Evolutionary conservation across 1,140 invertebrate species (phyloP).

Genomic region (Coenobita brevimanus): DNA sequence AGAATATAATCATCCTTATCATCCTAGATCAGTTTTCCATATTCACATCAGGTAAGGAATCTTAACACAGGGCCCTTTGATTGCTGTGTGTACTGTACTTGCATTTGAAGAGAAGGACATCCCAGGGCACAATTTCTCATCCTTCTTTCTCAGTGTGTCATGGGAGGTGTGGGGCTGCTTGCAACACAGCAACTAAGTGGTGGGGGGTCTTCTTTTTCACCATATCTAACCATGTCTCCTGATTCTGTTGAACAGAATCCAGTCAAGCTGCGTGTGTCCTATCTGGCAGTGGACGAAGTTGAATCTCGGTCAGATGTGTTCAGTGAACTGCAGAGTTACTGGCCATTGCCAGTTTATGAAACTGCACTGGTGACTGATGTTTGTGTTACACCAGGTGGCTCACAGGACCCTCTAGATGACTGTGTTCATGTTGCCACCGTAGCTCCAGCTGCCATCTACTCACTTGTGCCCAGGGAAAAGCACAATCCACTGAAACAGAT

Average conservation of each 20-base stretch:
- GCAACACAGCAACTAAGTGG: too few relatives aligned
- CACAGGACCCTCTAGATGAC: constrained; percentile 51
- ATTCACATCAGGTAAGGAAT: too few relatives aligned
- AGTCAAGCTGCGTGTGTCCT: constrained; percentile 67
- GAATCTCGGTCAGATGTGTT: constrained; percentile 77
- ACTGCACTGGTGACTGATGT: constrained; percentile 76
- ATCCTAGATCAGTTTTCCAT: too few relatives aligned
- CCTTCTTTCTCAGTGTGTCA: too few relatives aligned
- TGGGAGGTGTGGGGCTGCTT: too few relatives aligned
- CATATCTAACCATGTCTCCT: background rate
- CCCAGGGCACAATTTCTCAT: too few relatives aligned
- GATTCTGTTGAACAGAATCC: constrained; percentile 67
- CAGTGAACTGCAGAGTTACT: constrained; percentile 78
- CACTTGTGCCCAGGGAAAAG: constrained; percentile 50
- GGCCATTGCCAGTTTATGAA: constrained; percentile 77
- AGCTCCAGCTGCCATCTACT: constrained; percentile 64
- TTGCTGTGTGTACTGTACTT: too few relatives aligned
- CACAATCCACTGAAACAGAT: constrained; percentile 14
- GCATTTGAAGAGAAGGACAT: too few relatives aligned
- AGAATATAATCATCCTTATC: too few relatives aligned
- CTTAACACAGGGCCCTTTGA: too few relatives aligned
- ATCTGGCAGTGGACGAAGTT: constrained; percentile 74
- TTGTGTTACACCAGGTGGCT: constrained; percentile 74
- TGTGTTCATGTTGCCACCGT: constrained; percentile 55
- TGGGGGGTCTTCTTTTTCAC: too few relatives aligned